phyloP scores from a whole-genome alignment of 92 coral and sea anemone genomes.

The Zoanthus sociatus region DNA sequence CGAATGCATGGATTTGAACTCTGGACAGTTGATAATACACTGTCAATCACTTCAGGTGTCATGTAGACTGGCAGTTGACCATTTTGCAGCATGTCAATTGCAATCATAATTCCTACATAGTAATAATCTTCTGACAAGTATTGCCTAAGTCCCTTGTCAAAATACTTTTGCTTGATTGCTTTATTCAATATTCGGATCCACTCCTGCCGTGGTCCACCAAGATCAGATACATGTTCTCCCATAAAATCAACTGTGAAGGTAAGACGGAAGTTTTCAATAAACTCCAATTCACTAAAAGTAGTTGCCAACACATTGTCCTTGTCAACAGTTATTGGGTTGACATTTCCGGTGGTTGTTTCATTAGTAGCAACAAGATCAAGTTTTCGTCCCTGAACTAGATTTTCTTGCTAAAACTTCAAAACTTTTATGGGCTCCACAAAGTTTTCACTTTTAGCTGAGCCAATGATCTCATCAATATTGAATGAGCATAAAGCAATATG shows the following conservation, averaged over 20 bases:
- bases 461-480: too few species aligned
- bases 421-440: too few species aligned
- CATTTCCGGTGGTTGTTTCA: too few species aligned
- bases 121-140: conserved; percentile 53
- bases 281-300: conserved; percentile 64
- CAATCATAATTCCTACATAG: conserved; percentile 64
- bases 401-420: too few species aligned
- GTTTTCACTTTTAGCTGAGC: too few species aligned
- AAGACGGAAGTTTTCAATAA: conserved; percentile 45
- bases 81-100: conserved; percentile 60
- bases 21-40: too few species aligned
- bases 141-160: conserved; percentile 56
- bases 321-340: conserved; percentile 37
- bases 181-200: conserved; percentile 60
- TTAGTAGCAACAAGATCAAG: too few species aligned
- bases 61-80: conserved; percentile 56
- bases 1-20: background rate
- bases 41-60: too few species aligned
- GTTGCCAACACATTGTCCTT: conserved; percentile 44
- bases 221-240: conserved; percentile 54
- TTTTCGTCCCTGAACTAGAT: too few species aligned
- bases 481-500: too few species aligned
- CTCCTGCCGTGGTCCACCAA: conserved; percentile 59
- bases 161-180: conserved; percentile 58
- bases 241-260: conserved; percentile 71